Conservation (phyloP, 1,140 invertebrate species). For the Sycophaga agraensis region DNA sequence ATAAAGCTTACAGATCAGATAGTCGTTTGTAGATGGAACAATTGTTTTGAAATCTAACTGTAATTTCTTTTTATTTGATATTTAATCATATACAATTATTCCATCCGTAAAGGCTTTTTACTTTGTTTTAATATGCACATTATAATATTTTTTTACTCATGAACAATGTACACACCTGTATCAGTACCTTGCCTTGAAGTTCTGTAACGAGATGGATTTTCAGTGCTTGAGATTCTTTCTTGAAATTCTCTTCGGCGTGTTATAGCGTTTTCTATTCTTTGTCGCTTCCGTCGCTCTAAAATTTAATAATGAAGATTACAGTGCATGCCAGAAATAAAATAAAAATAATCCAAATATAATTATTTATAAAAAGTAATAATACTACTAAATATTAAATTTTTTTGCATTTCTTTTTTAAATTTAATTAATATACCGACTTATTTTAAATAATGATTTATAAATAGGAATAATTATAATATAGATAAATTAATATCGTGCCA, state of each 20-base stretch:
- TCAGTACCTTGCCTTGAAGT: conserved; percentile 60
- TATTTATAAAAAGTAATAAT: too few relatives aligned
- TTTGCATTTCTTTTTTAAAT: too few relatives aligned
- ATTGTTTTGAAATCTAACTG: background rate
- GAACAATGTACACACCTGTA: conserved; percentile 48
- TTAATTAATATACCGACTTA: too few relatives aligned
- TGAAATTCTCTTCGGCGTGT: conserved; percentile 71
- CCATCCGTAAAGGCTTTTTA: conserved; percentile 9
- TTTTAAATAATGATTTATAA: too few relatives aligned
- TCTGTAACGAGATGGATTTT: conserved; percentile 56
- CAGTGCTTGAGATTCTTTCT: conserved; percentile 63
- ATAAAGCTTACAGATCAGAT: conserved; percentile 8
- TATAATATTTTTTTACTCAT: conserved; percentile 6
- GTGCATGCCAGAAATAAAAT: too few relatives aligned
- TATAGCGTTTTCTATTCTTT: conserved; percentile 77
- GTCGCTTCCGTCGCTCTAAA: conserved; percentile 76
- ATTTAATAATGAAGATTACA: conserved; percentile 15
- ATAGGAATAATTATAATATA: too few relatives aligned
- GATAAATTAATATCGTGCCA: too few relatives aligned
- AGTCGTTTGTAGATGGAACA: conserved; percentile 7
- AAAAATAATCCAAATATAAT: too few relatives aligned
- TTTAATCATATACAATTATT: conserved; percentile 2
- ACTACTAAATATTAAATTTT: too few relatives aligned
- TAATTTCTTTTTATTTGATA: too few relatives aligned
- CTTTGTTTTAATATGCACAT: background rate